Evolutionary conservation across 2,888 invertebrate species (phyloP).

Genomic region (Drosophila subquinaria): DNA sequence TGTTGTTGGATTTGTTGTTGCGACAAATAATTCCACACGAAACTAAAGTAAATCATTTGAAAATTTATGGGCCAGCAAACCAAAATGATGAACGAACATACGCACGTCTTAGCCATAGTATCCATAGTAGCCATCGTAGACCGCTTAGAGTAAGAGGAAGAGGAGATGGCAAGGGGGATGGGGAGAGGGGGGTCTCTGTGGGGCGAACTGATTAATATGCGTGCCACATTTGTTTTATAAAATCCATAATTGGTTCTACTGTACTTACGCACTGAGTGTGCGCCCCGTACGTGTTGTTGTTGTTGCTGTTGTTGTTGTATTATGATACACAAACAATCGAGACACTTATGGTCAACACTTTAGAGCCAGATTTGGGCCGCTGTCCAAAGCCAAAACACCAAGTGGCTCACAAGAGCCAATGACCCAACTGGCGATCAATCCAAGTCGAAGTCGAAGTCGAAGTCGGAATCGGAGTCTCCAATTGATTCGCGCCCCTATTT

Average conservation of each 20-base stretch:
- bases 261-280: slow-evolving; percentile 82
- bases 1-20: slow-evolving; percentile 41
- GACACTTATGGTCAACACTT: slow-evolving; percentile 83
- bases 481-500: slow-evolving; percentile 75
- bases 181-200: slow-evolving; percentile 18
- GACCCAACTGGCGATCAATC: slow-evolving; percentile 68
- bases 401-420: slow-evolving; percentile 77
- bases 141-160: not conserved
- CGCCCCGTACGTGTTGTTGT: slow-evolving; percentile 39
- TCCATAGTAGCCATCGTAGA: slow-evolving; percentile 16
- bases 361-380: slow-evolving; percentile 79
- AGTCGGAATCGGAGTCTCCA: slow-evolving; percentile 5
- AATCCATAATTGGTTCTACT: slow-evolving; percentile 85
- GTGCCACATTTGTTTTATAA: slow-evolving; percentile 83
- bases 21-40: slow-evolving; percentile 82
- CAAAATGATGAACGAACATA: slow-evolving; percentile 61
- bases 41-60: slow-evolving; percentile 84
- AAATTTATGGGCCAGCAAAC: slow-evolving; percentile 78
- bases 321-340: slow-evolving; percentile 80
- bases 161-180: not conserved
- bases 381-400: slow-evolving; percentile 56
- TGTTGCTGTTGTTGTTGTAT: slow-evolving; percentile 47
- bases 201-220: slow-evolving; percentile 76
- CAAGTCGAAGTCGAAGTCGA: slow-evolving; percentile 23
- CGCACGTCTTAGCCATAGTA: slow-evolving; percentile 47